Evolutionary conservation across 2,888 invertebrate genomes (phyloP).

Genomic region (Bursaphelenchus okinawaensis): DNA sequence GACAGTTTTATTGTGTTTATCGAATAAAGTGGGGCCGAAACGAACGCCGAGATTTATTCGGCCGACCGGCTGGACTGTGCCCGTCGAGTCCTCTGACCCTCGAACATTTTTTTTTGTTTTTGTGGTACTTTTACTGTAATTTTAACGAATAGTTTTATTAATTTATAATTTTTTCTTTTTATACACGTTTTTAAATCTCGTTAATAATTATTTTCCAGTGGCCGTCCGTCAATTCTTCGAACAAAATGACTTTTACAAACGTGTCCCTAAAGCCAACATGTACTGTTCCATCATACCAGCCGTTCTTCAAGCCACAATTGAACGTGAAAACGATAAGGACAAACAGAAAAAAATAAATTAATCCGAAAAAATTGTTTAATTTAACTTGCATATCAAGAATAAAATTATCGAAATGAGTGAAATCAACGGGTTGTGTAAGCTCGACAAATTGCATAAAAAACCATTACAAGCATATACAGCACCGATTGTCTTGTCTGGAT

Average conservation of each 20-base stretch:
- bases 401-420: background rate
- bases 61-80: background rate
- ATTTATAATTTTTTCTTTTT: background rate
- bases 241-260: constrained; percentile 38
- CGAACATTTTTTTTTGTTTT: background rate
- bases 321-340: background rate
- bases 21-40: background rate
- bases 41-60: background rate
- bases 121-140: too few relatives aligned
- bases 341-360: background rate
- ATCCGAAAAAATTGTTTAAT: background rate
- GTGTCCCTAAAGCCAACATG: constrained; percentile 36
- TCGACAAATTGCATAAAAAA: constrained; percentile 38
- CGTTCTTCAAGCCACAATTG: constrained; percentile 30
- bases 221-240: constrained; percentile 43
- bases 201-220: constrained; percentile 32
- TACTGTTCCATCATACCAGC: constrained; percentile 44
- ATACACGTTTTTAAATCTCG: background rate
- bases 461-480: constrained; percentile 48
- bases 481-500: constrained; percentile 34
- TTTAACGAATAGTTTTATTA: background rate
- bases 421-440: background rate
- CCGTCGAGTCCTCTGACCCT: background rate
- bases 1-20: background rate
- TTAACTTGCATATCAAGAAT: too few relatives aligned